Percentiles rank a stretch among this genome's conserved stretches.
phyloP scores from a whole-genome alignment of 2,113 vertebrate species.

The Dipodomys spectabilis region DNA sequence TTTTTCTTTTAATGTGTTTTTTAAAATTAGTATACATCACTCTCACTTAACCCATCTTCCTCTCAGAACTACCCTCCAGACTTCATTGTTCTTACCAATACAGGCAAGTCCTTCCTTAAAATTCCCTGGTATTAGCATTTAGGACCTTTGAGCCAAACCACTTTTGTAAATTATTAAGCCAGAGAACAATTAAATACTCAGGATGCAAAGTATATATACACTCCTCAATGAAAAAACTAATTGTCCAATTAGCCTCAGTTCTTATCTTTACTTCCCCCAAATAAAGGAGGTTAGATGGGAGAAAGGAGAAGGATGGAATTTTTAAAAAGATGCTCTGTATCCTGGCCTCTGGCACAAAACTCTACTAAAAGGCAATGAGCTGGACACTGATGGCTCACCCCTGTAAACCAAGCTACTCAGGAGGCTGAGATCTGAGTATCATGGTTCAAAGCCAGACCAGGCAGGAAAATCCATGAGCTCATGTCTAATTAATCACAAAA shows the following conservation, averaged over 20 bases:
- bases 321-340: background rate
- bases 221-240: background rate
- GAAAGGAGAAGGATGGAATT: background rate
- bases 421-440: no score
- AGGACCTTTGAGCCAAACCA: constrained; percentile 4
- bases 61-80: no score
- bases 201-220: constrained; percentile 18
- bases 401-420: no score
- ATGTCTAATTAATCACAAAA: no score
- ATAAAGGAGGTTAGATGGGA: background rate
- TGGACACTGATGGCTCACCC: no score
- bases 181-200: background rate
- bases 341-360: background rate
- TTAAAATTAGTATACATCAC: no score
- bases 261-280: background rate
- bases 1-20: no score
- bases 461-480: no score
- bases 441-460: no score
- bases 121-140: background rate
- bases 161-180: background rate
- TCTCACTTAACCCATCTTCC: no score
- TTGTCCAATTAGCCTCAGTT: background rate
- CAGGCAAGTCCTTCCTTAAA: background rate
- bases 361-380: background rate
- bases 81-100: background rate